Base-by-base conservation (phyloP, 2,888 invertebrate species). In the Rapana venosa region DNA sequence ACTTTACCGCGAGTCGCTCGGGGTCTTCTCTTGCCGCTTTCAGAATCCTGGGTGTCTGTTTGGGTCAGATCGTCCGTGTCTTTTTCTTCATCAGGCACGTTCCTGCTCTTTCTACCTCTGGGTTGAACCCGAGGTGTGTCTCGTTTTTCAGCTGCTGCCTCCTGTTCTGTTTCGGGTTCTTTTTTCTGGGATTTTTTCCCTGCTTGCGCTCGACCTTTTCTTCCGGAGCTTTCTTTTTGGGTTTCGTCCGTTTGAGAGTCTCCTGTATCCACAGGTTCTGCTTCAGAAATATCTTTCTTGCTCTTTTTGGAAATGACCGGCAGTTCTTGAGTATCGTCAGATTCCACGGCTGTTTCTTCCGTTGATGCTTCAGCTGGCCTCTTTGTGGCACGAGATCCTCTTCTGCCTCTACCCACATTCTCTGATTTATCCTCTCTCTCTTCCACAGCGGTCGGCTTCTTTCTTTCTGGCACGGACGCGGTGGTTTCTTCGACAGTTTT, bases 1-100 rank as follows among this genome's bases (percentile, higher is more conserved):
- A 66, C 13, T 35, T 66, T 86, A 11, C 86, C 86, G 22, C 86
- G 86, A 66, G 61, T 86, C 66, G 35, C 26, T 20, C 66, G 61
- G 0, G 35, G 30, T 86, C 35, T 66, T 61, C 6, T 66, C 15
- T 13, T 4, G 66, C 22, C 47, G 47, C 36, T 47, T 15, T 47
- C 47, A 5, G 47, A 83, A 26, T 47, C 47, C 2, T 6, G 8
- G 8, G 47, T 83, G 1, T 22, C 74, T n/a, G 17, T 74, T n/a
- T 74, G 22, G 26, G 74, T n/a, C 11, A 26, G 26, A 22, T 74
- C n/a, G 1, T 74, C n/a, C 1, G 11, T n/a, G 11, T n/a, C n/a
- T 0, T 17, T 85, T 17, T 58, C 30, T 22, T n/a, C n/a, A 0
- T 11, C 83, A 47, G 56, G 35, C 30, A n/a, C 30, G 30, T 13